Evolutionary conservation across 2,113 vertebrate species (phyloP).

Genomic region (Donacobius atricapilla): DNA sequence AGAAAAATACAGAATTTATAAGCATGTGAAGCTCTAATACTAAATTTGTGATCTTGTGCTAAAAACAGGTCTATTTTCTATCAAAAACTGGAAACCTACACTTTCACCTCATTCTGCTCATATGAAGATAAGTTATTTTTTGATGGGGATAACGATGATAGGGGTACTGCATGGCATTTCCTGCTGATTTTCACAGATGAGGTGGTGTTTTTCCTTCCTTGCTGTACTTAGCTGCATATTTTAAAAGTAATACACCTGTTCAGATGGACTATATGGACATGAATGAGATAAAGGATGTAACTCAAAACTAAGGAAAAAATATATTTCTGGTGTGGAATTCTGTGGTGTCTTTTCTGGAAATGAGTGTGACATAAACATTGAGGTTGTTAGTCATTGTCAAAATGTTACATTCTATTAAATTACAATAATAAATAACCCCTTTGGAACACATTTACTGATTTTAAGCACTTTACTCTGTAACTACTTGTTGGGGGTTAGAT

Average conservation of each 20-base stretch:
- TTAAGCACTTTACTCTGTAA: background rate
- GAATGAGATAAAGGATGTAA: background rate
- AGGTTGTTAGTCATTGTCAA: background rate
- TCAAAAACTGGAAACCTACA: background rate
- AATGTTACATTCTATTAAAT: background rate
- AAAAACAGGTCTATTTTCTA: background rate
- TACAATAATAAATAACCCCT: background rate
- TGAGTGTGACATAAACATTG: fast-evolving
- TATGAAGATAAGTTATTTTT: background rate
- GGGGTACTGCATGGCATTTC: background rate
- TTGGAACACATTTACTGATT: background rate
- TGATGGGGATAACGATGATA: no score
- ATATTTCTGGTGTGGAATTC: background rate
- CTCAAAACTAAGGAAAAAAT: background rate
- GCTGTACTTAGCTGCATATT: background rate
- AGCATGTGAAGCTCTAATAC: background rate
- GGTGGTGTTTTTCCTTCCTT: background rate
- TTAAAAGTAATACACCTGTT: background rate
- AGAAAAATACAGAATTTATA: background rate
- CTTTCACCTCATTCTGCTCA: background rate
- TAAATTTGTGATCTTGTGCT: background rate
- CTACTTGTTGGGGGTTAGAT: no score
- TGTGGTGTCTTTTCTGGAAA: background rate
- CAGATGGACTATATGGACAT: background rate
- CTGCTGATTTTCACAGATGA: background rate